Conservation (phyloP, 2,113 vertebrate genomes). For the Gambusia holbrooki region DNA sequence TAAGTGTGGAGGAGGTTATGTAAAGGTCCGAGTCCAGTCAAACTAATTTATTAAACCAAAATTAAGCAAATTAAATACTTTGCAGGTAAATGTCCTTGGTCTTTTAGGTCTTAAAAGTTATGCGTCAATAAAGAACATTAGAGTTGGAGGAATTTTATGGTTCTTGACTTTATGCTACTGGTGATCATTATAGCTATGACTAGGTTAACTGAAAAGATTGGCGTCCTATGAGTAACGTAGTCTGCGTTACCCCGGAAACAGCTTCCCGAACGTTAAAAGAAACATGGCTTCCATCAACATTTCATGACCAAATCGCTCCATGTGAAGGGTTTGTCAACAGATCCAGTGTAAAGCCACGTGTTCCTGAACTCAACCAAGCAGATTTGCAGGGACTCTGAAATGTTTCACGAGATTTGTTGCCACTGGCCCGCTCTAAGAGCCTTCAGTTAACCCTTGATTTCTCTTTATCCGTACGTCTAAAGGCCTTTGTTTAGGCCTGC, state of each 20-base stretch:
- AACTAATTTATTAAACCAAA: not conserved
- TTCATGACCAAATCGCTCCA: too few species aligned
- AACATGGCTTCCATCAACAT: too few species aligned
- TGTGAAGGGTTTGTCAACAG: not conserved
- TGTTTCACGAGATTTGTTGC: not conserved
- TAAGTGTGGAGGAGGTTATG: too few species aligned
- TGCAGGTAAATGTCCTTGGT: not conserved
- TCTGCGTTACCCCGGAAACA: too few species aligned
- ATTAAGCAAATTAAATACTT: not conserved
- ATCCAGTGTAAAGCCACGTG: not conserved
- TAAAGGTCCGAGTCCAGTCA: too few species aligned
- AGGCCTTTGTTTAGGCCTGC: not conserved
- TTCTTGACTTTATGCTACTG: not conserved
- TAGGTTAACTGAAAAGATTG: too few species aligned
- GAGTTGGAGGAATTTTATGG: not conserved
- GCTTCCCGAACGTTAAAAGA: not conserved
- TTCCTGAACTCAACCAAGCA: not conserved
- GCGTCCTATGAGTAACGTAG: too few species aligned
- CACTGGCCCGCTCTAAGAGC: not conserved
- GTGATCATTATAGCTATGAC: too few species aligned
- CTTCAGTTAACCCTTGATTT: conserved; percentile 1
- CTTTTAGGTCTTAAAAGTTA: not conserved
- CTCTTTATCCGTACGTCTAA: not conserved
- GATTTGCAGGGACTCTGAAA: not conserved
- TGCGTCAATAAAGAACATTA: not conserved